Conservation (phyloP, 1,140 invertebrate genomes). For the Neotoxoptera formosana region DNA sequence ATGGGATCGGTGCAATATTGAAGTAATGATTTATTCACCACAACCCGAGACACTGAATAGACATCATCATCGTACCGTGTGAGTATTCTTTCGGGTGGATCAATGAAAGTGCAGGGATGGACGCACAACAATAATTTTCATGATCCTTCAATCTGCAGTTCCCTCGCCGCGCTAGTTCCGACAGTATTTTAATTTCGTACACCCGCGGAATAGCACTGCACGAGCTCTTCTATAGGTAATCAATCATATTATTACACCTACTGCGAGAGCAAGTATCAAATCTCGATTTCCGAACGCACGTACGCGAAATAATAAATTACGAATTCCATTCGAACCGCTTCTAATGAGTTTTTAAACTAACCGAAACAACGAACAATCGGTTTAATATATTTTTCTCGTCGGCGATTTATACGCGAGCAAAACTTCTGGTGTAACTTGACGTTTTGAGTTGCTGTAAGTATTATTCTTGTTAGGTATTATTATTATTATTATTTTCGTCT, state of each 20-base stretch:
- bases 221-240: not conserved
- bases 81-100: not conserved
- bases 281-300: not conserved
- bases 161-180: not conserved
- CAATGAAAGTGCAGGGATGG: not conserved
- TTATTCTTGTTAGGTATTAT: constrained; percentile 3
- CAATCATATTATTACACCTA: not conserved
- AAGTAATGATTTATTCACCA: not conserved
- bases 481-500: not conserved
- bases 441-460: not conserved
- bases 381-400: not conserved
- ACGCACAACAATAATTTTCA: not conserved
- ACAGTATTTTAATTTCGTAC: not conserved
- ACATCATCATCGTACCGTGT: no score
- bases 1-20: not conserved
- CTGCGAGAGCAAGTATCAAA: not conserved
- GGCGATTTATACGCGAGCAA: not conserved
- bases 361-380: not conserved
- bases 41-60: not conserved
- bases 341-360: constrained; percentile 48
- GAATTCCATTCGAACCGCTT: not conserved
- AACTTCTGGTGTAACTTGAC: not conserved
- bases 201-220: not conserved
- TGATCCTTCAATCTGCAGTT: not conserved
- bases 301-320: constrained; percentile 36